These are phyloP conservation scores for Alca torda DNA, from an alignment of 2,797 vertebrate genomes.

Conservation along the genomic window DNA sequence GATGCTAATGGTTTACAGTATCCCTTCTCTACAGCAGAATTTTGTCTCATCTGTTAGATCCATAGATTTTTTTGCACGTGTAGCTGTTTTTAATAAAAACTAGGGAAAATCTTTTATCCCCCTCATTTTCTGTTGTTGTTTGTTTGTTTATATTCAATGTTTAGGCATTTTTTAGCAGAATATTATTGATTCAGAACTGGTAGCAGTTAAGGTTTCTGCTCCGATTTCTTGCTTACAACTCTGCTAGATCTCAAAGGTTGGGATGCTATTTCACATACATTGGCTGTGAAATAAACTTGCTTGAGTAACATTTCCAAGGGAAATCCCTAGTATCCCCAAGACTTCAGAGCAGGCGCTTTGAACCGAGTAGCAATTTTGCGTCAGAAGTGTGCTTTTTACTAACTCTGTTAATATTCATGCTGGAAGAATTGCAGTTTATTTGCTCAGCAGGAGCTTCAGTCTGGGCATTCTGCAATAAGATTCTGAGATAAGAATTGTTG, in stretches of 20 bases:
- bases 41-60: background rate
- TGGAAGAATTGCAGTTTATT: background rate
- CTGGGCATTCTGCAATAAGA: background rate
- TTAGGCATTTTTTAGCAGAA: background rate
- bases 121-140: background rate
- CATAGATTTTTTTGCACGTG: background rate
- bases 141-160: background rate
- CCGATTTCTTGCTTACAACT: background rate
- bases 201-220: background rate
- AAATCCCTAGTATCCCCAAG: background rate
- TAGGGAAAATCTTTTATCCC: background rate
- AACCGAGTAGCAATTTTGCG: background rate
- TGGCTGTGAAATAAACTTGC: background rate
- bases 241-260: background rate
- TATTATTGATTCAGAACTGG: background rate
- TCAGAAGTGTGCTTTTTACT: background rate
- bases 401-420: background rate
- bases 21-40: background rate
- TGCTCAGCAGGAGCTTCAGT: background rate
- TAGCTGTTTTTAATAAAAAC: background rate
- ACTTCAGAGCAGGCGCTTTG: background rate
- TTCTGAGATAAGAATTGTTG: background rate
- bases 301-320: background rate
- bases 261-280: background rate
- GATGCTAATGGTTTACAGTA: background rate